Conservation (phyloP, 2,797 vertebrate species). For the Tiaroga cobitis region DNA sequence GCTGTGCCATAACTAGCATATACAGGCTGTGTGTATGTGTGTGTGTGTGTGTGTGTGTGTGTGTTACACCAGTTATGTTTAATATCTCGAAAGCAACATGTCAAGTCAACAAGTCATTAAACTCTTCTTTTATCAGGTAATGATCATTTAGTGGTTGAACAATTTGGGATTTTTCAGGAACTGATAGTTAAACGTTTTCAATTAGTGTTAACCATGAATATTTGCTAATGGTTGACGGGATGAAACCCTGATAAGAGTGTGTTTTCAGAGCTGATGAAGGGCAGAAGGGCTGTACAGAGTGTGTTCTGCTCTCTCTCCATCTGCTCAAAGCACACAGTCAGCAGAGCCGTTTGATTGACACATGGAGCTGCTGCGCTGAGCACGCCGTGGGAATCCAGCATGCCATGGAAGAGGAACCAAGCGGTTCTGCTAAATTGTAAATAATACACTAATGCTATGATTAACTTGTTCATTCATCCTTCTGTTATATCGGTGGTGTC, state of each 20-base stretch:
- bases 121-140: not conserved
- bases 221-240: not conserved
- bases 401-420: slow-evolving; percentile 37
- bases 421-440: slow-evolving; percentile 18
- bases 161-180: not conserved
- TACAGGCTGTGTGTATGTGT: no score
- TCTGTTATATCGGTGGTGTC: not conserved
- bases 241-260: slow-evolving; percentile 18
- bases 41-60: no score
- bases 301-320: slow-evolving; percentile 20
- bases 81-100: not conserved
- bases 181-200: not conserved
- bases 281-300: slow-evolving; percentile 22
- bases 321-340: slow-evolving; percentile 14
- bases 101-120: slow-evolving; percentile 9
- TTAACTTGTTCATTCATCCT: slow-evolving; percentile 8
- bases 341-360: slow-evolving; percentile 38
- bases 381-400: slow-evolving; percentile 10
- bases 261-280: slow-evolving; percentile 23
- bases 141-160: not conserved
- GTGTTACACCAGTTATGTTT: not conserved
- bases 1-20: no score
- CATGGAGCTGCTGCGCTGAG: slow-evolving; percentile 28
- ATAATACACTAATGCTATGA: slow-evolving; percentile 1
- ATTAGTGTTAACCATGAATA: not conserved